Conservation (phyloP, 2,888 invertebrate genomes). For the Philereme transversata region DNA sequence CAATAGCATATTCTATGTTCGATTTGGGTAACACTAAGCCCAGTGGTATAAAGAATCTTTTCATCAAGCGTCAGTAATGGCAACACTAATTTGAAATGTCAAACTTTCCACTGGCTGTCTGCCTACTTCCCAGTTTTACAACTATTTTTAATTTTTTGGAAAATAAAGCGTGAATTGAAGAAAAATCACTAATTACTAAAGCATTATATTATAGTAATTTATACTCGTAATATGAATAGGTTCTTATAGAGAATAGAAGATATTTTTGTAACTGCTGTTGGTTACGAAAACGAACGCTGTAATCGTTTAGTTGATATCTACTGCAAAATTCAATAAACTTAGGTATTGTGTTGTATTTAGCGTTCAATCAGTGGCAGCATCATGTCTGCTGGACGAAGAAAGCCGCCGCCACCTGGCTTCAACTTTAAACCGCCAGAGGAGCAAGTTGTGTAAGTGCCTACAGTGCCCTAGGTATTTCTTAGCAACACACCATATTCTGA, state of each 20-base stretch:
- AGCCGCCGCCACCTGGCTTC: constrained; percentile 64
- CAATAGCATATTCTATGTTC: no score
- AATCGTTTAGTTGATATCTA: constrained; percentile 40
- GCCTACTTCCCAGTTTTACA: background rate
- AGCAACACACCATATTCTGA: constrained; percentile 18
- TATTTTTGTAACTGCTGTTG: constrained; percentile 31
- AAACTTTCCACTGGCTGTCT: background rate
- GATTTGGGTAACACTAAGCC: no score
- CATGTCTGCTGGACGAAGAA: constrained; percentile 71
- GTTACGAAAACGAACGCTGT: constrained; percentile 41
- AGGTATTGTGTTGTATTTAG: constrained; percentile 13
- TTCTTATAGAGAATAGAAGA: constrained; percentile 38
- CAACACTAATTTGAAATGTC: background rate
- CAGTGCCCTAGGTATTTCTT: constrained; percentile 12
- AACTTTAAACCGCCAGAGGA: constrained; percentile 64
- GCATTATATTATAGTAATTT: background rate
- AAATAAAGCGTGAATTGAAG: background rate
- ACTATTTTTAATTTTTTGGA: background rate
- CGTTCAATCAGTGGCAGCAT: constrained; percentile 34
- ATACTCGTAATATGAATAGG: constrained; percentile 15
- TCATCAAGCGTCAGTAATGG: no score
- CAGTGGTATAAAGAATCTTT: no score
- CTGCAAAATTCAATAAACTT: constrained; percentile 34
- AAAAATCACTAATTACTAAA: background rate
- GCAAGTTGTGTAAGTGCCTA: constrained; percentile 68